Conservation (phyloP, 2,113 vertebrate genomes). For the Plotosus lineatus region DNA sequence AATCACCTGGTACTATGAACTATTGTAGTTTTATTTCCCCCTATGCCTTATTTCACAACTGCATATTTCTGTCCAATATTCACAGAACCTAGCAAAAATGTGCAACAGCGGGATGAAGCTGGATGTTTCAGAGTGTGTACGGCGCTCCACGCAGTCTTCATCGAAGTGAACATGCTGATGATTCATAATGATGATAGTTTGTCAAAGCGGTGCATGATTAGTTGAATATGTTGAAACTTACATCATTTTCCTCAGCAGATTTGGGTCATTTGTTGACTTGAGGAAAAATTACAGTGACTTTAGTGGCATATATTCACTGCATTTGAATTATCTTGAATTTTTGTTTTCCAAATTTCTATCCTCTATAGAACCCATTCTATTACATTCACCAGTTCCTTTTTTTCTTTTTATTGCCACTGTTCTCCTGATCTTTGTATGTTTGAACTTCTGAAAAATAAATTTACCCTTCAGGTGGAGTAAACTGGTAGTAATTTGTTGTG, state of each 20-base stretch:
- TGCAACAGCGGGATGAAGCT: constrained; percentile 72
- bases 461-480: not conserved
- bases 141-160: constrained; percentile 58
- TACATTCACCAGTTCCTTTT: not conserved
- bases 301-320: not conserved
- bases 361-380: not conserved
- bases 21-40: not conserved
- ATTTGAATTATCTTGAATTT: not conserved
- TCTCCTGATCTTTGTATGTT: constrained; percentile 14
- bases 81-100: constrained; percentile 76
- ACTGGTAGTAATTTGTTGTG: not conserved
- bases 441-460: constrained; percentile 42
- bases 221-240: not conserved
- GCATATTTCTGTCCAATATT: not conserved
- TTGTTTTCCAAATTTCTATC: not conserved
- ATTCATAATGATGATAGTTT: not conserved
- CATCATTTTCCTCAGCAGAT: not conserved
- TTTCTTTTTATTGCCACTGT: not conserved
- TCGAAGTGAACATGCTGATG: constrained; percentile 38
- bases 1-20: not conserved
- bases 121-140: constrained; percentile 76
- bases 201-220: not conserved
- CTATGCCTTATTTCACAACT: not conserved
- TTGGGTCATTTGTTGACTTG: not conserved
- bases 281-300: not conserved